Evolutionary conservation across 2,797 vertebrate genomes (phyloP), one percentile per base, ranked within the genome.

Genomic region (Scleropages formosus): DNA sequence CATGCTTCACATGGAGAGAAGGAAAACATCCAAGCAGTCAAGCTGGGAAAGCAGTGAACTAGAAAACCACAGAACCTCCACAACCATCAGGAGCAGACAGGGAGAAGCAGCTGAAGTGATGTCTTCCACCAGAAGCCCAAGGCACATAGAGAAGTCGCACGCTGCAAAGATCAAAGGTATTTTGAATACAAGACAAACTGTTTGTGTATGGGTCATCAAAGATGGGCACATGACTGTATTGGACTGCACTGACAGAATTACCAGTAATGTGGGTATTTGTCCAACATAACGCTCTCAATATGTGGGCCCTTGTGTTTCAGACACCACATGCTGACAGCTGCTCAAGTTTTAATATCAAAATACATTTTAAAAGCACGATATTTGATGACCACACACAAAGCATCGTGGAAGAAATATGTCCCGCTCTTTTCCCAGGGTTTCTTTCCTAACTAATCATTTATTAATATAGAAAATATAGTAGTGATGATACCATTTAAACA

Each of bases 31-130:
- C 59, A 79, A 72, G 78, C 64, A 75, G 84, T 73, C 79, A 83
- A 65, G 64, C 65, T 72, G 72, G 44, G 27, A 73, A 78, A 84
- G 81, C 81, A 71, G 77, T 15, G 71, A 74, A 56, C 74, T 64
- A 47, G n/a, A 77, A 74, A 83, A 75, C 39, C 44, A 65, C 18
- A 84, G 80, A 73, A 16, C 62, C 75, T 82, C 80, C 80, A 84
- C 76, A 80, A 76, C 78, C 26, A 71, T 20, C 27, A 18, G 59
- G 26, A 58, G 49, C 18, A 76, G 63, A 60, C 12, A 70, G 59
- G 22, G 31, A 66, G 4, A 60, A 46, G 68, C 44, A 62, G 49
- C 22, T 64, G 53, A 47, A 66, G 24, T 53, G 10, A 66, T 49
- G 56, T 58, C 39, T 39, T 73, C n/a, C 18, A 51, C 46, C 24